These are phyloP conservation scores for Meloidogyne hapla DNA, from an alignment of 1,140 invertebrate species.

Conservation along the genomic window DNA sequence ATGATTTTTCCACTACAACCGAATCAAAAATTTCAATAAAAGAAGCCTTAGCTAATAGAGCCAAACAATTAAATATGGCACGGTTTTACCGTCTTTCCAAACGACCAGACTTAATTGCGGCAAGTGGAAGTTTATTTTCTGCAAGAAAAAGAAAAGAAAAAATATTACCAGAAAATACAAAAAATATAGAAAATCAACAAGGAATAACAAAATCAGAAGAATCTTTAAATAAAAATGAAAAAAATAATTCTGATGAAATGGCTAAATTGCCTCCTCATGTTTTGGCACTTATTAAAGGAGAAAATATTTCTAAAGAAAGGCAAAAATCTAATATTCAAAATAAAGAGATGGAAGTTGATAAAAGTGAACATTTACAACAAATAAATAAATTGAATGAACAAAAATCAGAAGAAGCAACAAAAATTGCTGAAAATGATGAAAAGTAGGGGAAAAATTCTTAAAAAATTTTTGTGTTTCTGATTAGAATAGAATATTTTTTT, in stretches of 20 bases:
- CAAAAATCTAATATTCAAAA: neutral
- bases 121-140: neutral
- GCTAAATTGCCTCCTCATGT: conserved; percentile 21
- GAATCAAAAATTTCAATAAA: neutral
- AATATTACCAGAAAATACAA: neutral
- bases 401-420: neutral
- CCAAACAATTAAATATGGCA: conserved; percentile 58
- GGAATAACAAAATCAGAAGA: neutral
- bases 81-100: conserved; percentile 46
- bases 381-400: neutral
- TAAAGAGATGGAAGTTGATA: neutral
- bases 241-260: neutral
- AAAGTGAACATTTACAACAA: neutral
- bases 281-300: conserved; percentile 21
- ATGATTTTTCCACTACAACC: neutral
- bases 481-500: too few species aligned
- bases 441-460: neutral
- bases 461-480: neutral
- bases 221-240: neutral
- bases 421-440: neutral
- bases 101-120: conserved; percentile 11
- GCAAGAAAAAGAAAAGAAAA: neutral
- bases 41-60: neutral
- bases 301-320: neutral
- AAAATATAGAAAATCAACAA: neutral